These are phyloP conservation scores for Entomobrya multifasciata DNA, from an alignment of 2,888 invertebrate genomes.

Conservation along the genomic window DNA sequence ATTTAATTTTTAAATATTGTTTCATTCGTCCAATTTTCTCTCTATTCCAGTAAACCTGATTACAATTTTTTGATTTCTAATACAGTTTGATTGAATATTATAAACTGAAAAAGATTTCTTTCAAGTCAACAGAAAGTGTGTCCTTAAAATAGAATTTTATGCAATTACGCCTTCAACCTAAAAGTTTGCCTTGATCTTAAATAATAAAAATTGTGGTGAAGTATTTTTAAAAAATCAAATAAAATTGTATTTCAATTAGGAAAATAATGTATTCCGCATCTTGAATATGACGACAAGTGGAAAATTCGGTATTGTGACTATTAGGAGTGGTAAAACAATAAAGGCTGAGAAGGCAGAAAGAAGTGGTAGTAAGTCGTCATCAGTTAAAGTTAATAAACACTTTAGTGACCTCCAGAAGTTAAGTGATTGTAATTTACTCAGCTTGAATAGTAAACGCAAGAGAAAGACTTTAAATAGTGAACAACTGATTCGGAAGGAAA, in stretches of 20 bases:
- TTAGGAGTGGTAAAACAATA: constrained; percentile 57
- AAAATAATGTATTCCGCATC: constrained; percentile 68
- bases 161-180: not conserved
- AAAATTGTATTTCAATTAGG: constrained; percentile 1
- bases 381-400: constrained; percentile 51
- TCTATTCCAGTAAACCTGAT: no score
- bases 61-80: not conserved
- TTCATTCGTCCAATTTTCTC: not conserved
- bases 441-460: constrained; percentile 67
- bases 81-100: not conserved
- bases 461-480: constrained; percentile 68
- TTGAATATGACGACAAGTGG: constrained; percentile 70
- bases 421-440: constrained; percentile 46
- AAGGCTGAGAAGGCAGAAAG: constrained; percentile 28
- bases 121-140: not conserved
- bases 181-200: constrained; percentile 46
- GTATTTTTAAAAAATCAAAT: not conserved
- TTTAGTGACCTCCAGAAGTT: constrained; percentile 44
- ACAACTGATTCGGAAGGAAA: constrained; percentile 31
- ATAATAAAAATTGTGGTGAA: no score
- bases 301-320: constrained; percentile 54
- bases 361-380: constrained; percentile 27
- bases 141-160: not conserved
- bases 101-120: not conserved
- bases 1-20: not conserved